Evolutionary conservation across 2,888 invertebrate genomes (phyloP).

Genomic region (Schizotus pectinicornis): DNA sequence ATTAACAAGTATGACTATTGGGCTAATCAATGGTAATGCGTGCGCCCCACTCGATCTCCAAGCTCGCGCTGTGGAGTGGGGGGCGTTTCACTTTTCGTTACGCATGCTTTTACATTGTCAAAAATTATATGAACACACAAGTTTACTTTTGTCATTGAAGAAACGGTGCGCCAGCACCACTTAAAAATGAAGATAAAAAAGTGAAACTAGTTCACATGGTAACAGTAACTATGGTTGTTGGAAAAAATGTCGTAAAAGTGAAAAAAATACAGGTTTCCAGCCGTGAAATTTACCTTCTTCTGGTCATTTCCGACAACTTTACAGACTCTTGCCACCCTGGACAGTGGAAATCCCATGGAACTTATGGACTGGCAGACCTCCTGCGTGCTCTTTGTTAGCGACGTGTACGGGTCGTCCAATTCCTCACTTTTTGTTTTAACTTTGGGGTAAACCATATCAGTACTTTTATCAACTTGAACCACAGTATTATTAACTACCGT

Average conservation of each 20-base stretch:
- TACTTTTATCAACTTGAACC: conserved; percentile 31
- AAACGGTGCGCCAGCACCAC: too few relatives aligned
- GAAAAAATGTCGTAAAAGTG: too few relatives aligned
- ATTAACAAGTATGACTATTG: conserved; percentile 15
- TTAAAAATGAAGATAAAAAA: too few relatives aligned
- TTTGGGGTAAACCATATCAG: conserved; percentile 38
- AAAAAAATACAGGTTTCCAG: not conserved
- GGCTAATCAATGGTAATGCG: too few relatives aligned
- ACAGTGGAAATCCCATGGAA: conserved; percentile 87
- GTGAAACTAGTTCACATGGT: too few relatives aligned
- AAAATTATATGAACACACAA: too few relatives aligned
- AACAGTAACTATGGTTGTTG: too few relatives aligned
- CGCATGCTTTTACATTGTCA: too few relatives aligned
- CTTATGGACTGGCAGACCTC: conserved; percentile 75
- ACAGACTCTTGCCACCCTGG: conserved; percentile 82
- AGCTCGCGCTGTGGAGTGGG: too few relatives aligned
- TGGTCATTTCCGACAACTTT: conserved; percentile 79
- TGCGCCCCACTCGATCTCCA: too few relatives aligned
- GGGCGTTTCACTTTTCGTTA: too few relatives aligned
- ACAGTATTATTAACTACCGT: not conserved
- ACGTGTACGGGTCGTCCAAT: conserved; percentile 55
- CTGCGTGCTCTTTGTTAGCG: conserved; percentile 65
- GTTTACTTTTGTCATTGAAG: too few relatives aligned
- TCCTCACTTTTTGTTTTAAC: conserved; percentile 38
- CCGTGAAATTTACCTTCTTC: conserved; percentile 72